Conservation (phyloP, 2,888 invertebrate genomes). For the Theretra japonica region DNA sequence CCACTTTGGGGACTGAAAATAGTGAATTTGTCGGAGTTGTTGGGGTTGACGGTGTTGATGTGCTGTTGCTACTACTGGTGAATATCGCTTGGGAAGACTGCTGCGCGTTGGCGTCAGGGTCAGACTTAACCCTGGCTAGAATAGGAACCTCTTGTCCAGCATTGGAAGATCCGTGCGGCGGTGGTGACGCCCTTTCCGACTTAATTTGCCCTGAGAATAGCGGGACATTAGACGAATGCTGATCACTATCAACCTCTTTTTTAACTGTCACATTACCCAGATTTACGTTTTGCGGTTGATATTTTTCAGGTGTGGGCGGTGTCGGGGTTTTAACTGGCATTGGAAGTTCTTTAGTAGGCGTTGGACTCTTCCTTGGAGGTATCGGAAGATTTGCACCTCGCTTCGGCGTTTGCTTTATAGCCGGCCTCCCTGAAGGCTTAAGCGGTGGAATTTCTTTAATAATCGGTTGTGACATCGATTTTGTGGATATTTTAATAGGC, state of each 20-base stretch:
- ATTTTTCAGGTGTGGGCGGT: conserved; percentile 37
- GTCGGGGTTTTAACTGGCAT: conserved; percentile 36
- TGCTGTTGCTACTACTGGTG: background rate
- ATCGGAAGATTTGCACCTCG: conserved; percentile 61
- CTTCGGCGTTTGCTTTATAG: conserved; percentile 77
- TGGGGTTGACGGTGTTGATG: too few species aligned
- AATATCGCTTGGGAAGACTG: conserved; percentile 45
- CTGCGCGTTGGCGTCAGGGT: conserved; percentile 54
- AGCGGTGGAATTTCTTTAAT: conserved; percentile 48
- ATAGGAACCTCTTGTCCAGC: conserved; percentile 57
- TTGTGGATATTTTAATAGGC: conserved; percentile 38
- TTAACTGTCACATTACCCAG: conserved; percentile 69
- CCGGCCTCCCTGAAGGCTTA: conserved; percentile 61
- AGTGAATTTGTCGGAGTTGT: conserved; percentile 48
- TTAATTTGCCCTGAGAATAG: conserved; percentile 71
- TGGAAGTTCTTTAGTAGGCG: conserved; percentile 44
- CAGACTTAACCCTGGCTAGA: conserved; percentile 68
- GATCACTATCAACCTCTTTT: conserved; percentile 62
- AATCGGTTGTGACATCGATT: conserved; percentile 42
- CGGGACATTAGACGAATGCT: conserved; percentile 55
- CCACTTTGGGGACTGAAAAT: conserved; percentile 69
- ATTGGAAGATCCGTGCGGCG: conserved; percentile 36
- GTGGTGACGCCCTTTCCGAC: conserved; percentile 70
- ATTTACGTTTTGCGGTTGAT: conserved; percentile 41
- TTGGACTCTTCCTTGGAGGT: conserved; percentile 47